Evolutionary conservation across 1,140 invertebrate genomes (phyloP).

Genomic region (Zaprionus inermis): DNA sequence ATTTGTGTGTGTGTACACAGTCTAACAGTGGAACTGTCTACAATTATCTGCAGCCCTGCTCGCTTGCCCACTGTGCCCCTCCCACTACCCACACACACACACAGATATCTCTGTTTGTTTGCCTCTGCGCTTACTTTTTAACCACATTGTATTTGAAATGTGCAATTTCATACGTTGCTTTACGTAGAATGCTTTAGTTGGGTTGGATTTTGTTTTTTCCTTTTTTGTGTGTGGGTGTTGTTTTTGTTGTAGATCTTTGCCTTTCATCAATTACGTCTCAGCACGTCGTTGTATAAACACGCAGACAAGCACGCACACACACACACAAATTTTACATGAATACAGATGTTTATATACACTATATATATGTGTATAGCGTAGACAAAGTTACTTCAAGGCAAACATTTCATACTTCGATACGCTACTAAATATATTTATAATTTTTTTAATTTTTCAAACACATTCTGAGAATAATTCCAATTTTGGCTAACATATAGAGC

Average conservation of each 20-base stretch:
- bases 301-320: slow-evolving; percentile 4
- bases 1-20: slow-evolving; percentile 7
- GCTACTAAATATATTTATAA: slow-evolving; percentile 13
- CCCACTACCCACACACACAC: neutral
- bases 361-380: slow-evolving; percentile 13
- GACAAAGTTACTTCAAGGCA: slow-evolving; percentile 25
- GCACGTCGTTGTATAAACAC: slow-evolving; percentile 12
- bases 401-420: slow-evolving; percentile 20
- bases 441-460: neutral
- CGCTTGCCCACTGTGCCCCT: neutral
- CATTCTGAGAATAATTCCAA: neutral
- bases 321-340: neutral
- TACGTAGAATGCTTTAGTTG: slow-evolving; percentile 44
- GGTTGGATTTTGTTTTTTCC: slow-evolving; percentile 27
- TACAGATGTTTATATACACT: slow-evolving; percentile 22
- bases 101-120: slow-evolving; percentile 49
- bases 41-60: slow-evolving; percentile 61
- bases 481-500: neutral
- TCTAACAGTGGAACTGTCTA: slow-evolving; percentile 41
- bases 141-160: slow-evolving; percentile 80
- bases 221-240: slow-evolving; percentile 32
- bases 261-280: slow-evolving; percentile 65
- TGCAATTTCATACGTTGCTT: slow-evolving; percentile 72
- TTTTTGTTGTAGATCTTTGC: slow-evolving; percentile 53
- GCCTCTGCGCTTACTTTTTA: slow-evolving; percentile 74